Evolutionary conservation across 1,140 invertebrate genomes (phyloP).

Genomic region (Temnothorax nylanderi): DNA sequence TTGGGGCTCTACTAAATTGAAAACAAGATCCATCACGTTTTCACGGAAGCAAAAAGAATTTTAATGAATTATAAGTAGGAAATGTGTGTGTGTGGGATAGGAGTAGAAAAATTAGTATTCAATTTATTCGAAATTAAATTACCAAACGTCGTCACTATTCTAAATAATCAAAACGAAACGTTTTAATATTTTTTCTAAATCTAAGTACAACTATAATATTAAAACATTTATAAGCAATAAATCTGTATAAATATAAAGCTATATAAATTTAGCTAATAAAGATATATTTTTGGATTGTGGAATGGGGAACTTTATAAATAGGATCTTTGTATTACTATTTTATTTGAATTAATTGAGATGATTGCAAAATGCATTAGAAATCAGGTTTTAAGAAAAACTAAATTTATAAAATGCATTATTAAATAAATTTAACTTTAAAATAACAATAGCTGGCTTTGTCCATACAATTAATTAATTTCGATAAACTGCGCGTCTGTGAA

Average conservation of each 20-base stretch:
- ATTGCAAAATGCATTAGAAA: neutral
- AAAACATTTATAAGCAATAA: neutral
- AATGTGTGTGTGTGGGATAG: constrained; percentile 25
- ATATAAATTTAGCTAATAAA: neutral
- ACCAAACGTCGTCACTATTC: neutral
- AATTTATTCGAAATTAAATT: constrained; percentile 65
- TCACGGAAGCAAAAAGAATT: constrained; percentile 83
- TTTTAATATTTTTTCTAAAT: neutral
- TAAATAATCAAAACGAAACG: neutral
- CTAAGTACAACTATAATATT: neutral
- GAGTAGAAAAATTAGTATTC: constrained; percentile 79
- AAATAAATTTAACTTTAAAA: neutral
- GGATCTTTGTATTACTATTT: neutral
- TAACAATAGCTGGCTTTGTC: neutral
- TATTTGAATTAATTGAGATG: neutral
- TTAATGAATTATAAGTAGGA: constrained; percentile 85
- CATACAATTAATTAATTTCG: constrained; percentile 2
- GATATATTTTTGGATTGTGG: neutral
- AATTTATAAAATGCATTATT: neutral
- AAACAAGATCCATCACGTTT: constrained; percentile 86
- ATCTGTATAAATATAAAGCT: neutral
- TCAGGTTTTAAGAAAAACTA: neutral
- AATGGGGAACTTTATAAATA: neutral
- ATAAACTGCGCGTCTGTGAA: neutral
- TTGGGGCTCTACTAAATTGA: constrained; percentile 84